These are phyloP conservation scores for Hippopotamyrus pictus DNA, from an alignment of 2,797 vertebrate species.

Conservation along the genomic window DNA sequence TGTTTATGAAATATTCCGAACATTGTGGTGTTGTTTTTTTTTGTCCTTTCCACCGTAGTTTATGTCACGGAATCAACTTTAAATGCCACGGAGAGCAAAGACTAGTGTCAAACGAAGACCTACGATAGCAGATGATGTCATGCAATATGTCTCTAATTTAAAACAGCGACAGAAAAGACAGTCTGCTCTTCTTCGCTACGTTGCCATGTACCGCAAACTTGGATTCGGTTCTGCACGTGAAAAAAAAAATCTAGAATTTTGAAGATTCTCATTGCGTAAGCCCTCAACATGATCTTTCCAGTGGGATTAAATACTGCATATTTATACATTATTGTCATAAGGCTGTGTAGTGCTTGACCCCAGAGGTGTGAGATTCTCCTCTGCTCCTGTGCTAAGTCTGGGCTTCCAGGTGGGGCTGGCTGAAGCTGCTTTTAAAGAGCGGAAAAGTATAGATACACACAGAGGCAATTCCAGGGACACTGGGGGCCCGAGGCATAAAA, in stretches of 20 bases:
- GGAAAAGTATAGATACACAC: slow-evolving; percentile 24
- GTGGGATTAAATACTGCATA: neutral
- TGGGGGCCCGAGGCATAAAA: neutral
- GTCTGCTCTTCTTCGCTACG: neutral
- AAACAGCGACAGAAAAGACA: neutral
- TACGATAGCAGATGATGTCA: neutral
- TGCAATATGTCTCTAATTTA: slow-evolving; percentile 3
- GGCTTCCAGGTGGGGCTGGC: neutral
- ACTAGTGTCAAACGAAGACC: neutral
- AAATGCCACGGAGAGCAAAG: neutral
- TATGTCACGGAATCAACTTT: neutral
- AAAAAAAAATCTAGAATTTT: neutral
- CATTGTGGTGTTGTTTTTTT: neutral
- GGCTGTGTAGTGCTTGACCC: neutral
- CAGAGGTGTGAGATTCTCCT: neutral
- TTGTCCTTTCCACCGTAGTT: neutral
- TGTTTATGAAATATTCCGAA: neutral
- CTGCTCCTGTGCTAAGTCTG: neutral
- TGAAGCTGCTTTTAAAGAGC: slow-evolving; percentile 52
- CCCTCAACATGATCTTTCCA: neutral
- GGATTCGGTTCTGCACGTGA: neutral
- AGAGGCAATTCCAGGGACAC: slow-evolving; percentile 23
- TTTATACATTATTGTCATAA: neutral
- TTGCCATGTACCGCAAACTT: neutral
- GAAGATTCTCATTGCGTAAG: neutral